These are phyloP conservation scores for Leucania comma DNA, from an alignment of 2,888 invertebrate genomes.

Conservation along the genomic window DNA sequence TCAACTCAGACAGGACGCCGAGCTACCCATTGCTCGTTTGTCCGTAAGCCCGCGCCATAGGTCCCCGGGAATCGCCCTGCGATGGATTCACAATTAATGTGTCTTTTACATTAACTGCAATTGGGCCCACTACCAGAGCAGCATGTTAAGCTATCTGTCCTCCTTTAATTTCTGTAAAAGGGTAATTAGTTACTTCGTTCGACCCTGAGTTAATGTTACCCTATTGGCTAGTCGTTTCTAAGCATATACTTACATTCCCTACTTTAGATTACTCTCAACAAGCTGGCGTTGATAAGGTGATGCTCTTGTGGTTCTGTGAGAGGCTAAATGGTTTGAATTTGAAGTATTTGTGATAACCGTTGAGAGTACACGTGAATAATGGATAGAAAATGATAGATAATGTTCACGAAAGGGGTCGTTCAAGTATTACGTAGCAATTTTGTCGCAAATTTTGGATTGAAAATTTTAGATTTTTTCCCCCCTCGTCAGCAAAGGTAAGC, in stretches of 20 bases:
- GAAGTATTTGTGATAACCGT: conserved; percentile 1
- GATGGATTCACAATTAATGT: no score
- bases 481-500: no score
- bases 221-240: conserved; percentile 18
- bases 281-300: conserved; percentile 12
- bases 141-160: neutral
- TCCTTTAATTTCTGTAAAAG: conserved; percentile 20
- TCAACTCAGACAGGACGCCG: no score
- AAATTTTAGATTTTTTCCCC: no score
- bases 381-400: neutral
- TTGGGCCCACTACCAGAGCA: neutral
- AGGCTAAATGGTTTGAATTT: conserved; percentile 6
- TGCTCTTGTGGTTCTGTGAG: neutral
- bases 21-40: no score
- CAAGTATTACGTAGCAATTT: no score
- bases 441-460: no score
- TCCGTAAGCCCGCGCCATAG: no score
- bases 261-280: conserved; percentile 30
- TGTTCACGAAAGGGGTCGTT: no score
- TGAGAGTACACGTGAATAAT: neutral
- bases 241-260: neutral
- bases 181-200: conserved; percentile 11
- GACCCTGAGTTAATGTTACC: conserved; percentile 11
- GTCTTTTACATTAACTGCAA: neutral
- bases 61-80: no score